These are phyloP conservation scores for Brachionus plicatilis DNA, from an alignment of 1,140 invertebrate species.

Conservation along the genomic window DNA sequence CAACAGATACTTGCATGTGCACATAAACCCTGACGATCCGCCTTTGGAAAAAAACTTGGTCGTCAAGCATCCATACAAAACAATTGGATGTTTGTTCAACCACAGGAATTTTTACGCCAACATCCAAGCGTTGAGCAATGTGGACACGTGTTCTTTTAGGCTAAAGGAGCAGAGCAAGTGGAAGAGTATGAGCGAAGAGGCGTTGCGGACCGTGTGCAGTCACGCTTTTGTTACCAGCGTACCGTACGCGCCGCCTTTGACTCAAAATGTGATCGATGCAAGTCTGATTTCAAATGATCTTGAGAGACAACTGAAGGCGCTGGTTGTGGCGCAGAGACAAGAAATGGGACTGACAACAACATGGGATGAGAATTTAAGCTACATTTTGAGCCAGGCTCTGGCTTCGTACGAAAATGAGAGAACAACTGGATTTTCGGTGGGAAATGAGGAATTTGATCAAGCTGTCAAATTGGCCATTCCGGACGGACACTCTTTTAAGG, in stretches of 20 bases:
- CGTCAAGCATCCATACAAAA: slow-evolving; percentile 53
- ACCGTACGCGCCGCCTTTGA: slow-evolving; percentile 48
- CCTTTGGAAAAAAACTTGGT: slow-evolving; percentile 47
- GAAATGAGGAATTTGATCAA: slow-evolving; percentile 56
- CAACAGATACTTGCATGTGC: slow-evolving; percentile 51
- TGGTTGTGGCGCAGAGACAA: slow-evolving; percentile 42
- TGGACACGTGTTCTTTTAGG: slow-evolving; percentile 53
- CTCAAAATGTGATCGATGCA: slow-evolving; percentile 44
- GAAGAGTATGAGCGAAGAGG: slow-evolving; percentile 56
- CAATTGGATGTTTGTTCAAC: slow-evolving; percentile 57
- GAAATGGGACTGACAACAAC: slow-evolving; percentile 51
- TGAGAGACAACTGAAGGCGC: slow-evolving; percentile 50
- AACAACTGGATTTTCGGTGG: slow-evolving; percentile 48
- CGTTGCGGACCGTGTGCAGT: slow-evolving; percentile 51
- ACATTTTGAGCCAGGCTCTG: slow-evolving; percentile 53
- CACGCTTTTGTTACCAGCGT: slow-evolving; percentile 45
- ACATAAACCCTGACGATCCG: slow-evolving; percentile 51
- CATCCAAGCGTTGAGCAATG: slow-evolving; percentile 52
- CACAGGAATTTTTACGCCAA: slow-evolving; percentile 56
- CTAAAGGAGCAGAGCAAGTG: slow-evolving; percentile 51
- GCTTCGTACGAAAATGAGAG: slow-evolving; percentile 55
- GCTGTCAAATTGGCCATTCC: slow-evolving; percentile 52
- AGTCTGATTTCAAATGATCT: slow-evolving; percentile 50
- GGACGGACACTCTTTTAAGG: slow-evolving; percentile 57
- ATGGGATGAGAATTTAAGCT: slow-evolving; percentile 55